phyloP scores from a whole-genome alignment of 2,113 vertebrate species.

The Urocitellus parryii region DNA sequence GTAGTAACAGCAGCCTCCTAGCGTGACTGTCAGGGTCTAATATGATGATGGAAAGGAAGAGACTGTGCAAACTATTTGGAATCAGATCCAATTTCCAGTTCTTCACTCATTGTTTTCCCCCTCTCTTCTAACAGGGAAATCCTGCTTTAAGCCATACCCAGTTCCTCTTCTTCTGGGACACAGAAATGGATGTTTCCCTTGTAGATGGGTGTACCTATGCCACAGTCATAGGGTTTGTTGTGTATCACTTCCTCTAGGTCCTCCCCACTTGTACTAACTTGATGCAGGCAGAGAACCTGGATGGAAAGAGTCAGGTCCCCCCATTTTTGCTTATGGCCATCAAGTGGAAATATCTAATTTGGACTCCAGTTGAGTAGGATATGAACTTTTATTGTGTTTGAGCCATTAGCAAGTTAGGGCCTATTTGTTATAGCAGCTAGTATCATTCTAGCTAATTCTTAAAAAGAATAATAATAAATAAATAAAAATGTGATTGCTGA shows the following conservation, averaged over 20 bases:
- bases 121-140: not conserved
- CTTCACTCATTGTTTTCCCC: not conserved
- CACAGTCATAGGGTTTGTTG: not conserved
- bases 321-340: not conserved
- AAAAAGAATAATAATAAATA: not conserved
- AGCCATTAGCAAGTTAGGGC: conserved; percentile 16
- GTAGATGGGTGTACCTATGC: not conserved
- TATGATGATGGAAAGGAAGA: not conserved
- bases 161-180: not conserved
- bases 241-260: not conserved
- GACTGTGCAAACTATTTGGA: not conserved
- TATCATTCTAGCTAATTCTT: not conserved
- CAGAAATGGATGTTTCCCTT: not conserved
- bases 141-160: not conserved
- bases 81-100: not conserved
- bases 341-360: not conserved
- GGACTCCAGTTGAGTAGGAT: not conserved
- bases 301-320: not conserved
- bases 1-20: not conserved
- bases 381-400: not conserved
- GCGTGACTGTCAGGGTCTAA: not conserved
- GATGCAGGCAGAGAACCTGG: not conserved
- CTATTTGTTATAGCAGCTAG: not conserved
- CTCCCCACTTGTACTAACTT: not conserved
- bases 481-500: not conserved